phyloP scores from a whole-genome alignment of 2,888 invertebrate genomes.

The Antheraea assamensis region DNA sequence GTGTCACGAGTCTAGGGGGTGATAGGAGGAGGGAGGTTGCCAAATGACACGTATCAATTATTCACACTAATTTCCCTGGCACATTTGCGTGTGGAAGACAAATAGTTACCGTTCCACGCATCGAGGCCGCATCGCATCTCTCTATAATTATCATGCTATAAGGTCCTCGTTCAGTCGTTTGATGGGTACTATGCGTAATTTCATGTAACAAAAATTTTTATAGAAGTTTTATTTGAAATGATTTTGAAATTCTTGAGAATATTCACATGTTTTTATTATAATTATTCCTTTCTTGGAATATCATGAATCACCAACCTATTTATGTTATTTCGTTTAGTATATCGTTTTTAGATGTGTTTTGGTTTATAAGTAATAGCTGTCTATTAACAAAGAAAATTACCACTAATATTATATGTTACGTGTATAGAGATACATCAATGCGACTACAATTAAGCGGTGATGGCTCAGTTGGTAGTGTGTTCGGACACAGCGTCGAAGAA shows the following conservation, averaged over 20 bases:
- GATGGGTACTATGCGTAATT: conserved; percentile 32
- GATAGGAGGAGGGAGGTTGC: conserved; percentile 66
- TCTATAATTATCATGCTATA: conserved; percentile 65
- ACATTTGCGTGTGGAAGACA: conserved; percentile 81
- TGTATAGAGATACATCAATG: too few species aligned
- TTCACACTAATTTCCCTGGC: conserved; percentile 76
- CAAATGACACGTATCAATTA: conserved; percentile 82
- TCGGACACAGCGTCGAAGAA: too few species aligned
- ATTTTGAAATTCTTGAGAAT: background rate
- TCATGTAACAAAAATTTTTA: background rate
- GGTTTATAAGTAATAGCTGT: background rate
- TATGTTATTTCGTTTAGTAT: background rate
- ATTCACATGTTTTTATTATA: background rate
- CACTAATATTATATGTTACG: background rate
- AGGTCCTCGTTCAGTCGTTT: conserved; percentile 52
- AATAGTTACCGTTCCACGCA: conserved; percentile 68
- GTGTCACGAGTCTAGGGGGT: conserved; percentile 41
- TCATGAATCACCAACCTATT: background rate
- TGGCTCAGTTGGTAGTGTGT: too few species aligned
- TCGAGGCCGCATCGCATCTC: conserved; percentile 64
- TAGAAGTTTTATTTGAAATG: background rate
- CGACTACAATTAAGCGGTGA: too few species aligned
- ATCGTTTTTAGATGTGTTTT: background rate
- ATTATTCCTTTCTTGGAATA: background rate
- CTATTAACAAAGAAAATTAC: background rate